Percentiles rank a stretch among this genome's conserved stretches.
Conservation (phyloP, 2,797 vertebrate genomes). For the Enteromius argenteus region DNA sequence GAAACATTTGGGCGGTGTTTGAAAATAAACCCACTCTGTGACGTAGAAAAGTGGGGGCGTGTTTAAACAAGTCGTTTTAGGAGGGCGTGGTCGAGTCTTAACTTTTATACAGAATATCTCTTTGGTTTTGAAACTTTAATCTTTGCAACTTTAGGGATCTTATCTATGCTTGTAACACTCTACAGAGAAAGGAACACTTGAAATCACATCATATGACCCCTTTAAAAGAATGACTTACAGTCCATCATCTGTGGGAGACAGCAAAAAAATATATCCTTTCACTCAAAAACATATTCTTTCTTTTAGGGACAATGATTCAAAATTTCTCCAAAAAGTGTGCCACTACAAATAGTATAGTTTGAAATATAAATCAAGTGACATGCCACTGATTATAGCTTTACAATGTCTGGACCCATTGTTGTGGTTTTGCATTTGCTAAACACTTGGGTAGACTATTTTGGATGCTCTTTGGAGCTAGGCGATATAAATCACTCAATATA, state of each 20-base stretch:
- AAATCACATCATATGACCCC: too few relatives aligned
- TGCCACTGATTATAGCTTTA: not conserved
- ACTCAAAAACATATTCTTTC: not conserved
- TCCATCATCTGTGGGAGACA: not conserved
- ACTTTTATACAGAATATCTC: too few relatives aligned
- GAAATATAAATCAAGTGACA: not conserved
- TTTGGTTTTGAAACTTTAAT: too few relatives aligned
- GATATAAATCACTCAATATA: not conserved
- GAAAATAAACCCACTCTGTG: too few relatives aligned
- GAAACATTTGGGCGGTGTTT: too few relatives aligned
- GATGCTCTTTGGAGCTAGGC: not conserved
- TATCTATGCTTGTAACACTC: too few relatives aligned
- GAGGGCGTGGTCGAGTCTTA: too few relatives aligned
- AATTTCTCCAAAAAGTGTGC: not conserved
- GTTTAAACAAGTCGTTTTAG: too few relatives aligned
- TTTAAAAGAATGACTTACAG: not conserved
- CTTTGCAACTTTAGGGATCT: too few relatives aligned
- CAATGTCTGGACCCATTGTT: not conserved
- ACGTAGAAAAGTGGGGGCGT: too few relatives aligned
- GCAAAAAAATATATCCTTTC: not conserved
- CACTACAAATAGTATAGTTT: not conserved
- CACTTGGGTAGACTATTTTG: not conserved
- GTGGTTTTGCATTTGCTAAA: constrained; percentile 9
- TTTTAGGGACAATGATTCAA: not conserved
- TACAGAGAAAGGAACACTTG: too few relatives aligned